phyloP scores from a whole-genome alignment of 2,113 vertebrate genomes.

The Spheniscus mendiculus region DNA sequence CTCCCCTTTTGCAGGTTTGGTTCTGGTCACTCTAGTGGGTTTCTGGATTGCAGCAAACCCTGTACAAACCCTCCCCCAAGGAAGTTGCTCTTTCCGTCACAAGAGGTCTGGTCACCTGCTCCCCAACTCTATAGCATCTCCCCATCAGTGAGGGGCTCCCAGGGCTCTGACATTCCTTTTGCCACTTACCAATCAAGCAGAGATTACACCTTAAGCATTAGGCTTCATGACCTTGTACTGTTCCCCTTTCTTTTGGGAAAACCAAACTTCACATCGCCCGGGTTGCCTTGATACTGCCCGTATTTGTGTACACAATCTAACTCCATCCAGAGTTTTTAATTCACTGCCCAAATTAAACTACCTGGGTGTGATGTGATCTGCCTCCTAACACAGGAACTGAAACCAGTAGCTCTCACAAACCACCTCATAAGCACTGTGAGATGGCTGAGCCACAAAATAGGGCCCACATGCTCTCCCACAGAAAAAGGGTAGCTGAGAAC shows the following conservation, averaged over 20 bases:
- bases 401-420: not conserved
- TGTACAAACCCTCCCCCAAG: not conserved
- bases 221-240: not conserved
- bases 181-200: not conserved
- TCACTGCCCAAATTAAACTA: not conserved
- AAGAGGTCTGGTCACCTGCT: not conserved
- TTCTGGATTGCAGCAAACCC: not conserved
- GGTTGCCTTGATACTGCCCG: not conserved
- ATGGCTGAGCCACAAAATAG: not conserved
- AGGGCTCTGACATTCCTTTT: not conserved
- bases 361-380: not conserved
- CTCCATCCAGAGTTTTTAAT: not conserved
- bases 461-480: fast-evolving
- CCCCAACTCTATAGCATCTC: not conserved
- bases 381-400: not conserved
- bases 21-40: not conserved
- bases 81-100: not conserved
- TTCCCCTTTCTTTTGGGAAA: not conserved
- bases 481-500: not conserved
- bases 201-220: not conserved
- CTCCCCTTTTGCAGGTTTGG: not conserved
- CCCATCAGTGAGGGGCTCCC: not conserved
- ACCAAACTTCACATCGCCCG: not conserved
- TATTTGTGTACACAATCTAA: not conserved
- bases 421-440: not conserved